These are phyloP conservation scores for Tipula confusa DNA, from an alignment of 2,888 invertebrate species.

Conservation along the genomic window DNA sequence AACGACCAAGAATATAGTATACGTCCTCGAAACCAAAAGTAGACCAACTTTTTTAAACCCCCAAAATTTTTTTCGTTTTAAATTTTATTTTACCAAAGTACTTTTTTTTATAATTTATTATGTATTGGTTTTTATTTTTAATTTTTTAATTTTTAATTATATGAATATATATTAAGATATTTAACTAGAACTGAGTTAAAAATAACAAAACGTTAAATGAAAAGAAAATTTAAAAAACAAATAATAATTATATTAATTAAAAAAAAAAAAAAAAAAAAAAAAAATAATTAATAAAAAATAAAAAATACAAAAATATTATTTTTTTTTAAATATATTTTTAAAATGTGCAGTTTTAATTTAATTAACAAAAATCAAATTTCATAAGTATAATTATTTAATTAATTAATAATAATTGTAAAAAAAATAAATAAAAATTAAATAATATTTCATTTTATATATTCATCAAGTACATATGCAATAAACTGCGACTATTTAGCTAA, in stretches of 20 bases:
- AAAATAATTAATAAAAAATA: neutral
- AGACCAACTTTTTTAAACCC: neutral
- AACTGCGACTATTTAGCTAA: slow-evolving; percentile 15
- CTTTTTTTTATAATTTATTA: neutral
- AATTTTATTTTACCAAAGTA: neutral
- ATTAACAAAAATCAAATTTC: neutral
- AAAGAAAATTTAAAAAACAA: neutral
- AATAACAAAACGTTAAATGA: neutral
- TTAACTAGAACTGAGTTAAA: neutral
- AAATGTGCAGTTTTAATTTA: neutral
- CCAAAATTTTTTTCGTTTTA: neutral
- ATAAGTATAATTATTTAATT: neutral
- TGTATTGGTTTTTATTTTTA: neutral
- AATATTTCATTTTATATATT: slow-evolving; percentile 25
- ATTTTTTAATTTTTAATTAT: neutral
- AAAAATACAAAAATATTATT: neutral
- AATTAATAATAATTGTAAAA: no score
- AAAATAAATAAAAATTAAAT: neutral
- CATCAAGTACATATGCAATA: slow-evolving; percentile 25
- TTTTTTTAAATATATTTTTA: neutral
- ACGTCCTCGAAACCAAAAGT: neutral
- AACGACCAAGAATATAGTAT: neutral
- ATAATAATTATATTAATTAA: no score
- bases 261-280: neutral
- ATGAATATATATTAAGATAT: slow-evolving; percentile 4